Base-by-base conservation (phyloP, 92 coral and sea anemone genomes). In the Virgularia gustaviana region DNA sequence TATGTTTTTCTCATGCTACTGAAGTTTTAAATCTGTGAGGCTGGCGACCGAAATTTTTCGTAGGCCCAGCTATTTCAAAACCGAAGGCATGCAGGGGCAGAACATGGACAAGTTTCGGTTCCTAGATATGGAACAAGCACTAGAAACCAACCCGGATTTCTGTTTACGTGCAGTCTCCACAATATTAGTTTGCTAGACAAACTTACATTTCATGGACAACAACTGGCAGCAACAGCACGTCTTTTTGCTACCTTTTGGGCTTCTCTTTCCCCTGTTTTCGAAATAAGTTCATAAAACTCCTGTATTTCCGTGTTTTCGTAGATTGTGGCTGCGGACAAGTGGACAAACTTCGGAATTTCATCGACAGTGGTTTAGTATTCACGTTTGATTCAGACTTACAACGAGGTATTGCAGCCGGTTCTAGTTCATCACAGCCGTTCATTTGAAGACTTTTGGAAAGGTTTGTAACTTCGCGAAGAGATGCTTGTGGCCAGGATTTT, bases 371-470 rank as follows among this genome's bases (percentile, higher is more conserved):
- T 42, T 24, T 41, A 32, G 25, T 44, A 13, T 39, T 6, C 1
- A 68, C 61, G 22, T 68, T 61, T n/a, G 75, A 68, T 33, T 30
- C 75, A 9, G 75, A 68, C 29, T 44, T 32, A 68, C 75, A 49
- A 7, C 75, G 58, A 4, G 75, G 75, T 15, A 68, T 49, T 19
- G n/a, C n/a, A n/a, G 57, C 37, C 19, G 5, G 20, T 22, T 19
- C 28, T 7, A 18, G 20, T 10, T 67, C 59, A n/a, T 35, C 7
- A 68, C 49, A 49, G 34, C 75, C 62, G 6, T 68, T 68, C 44
- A 51, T 29, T 27, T 68, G 44, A 31, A 47, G 32, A 18, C 75
- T 68, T 31, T 32, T 35, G 15, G 75, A 68, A 49, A 25, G 0
- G 19, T 32, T 24, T 9, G 20, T 68, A 34, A 33, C 47, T 18